Evolutionary conservation across 2,888 invertebrate genomes (phyloP), one percentile per base, ranked within the genome.

Genomic region (Nymphalis polychloros): DNA sequence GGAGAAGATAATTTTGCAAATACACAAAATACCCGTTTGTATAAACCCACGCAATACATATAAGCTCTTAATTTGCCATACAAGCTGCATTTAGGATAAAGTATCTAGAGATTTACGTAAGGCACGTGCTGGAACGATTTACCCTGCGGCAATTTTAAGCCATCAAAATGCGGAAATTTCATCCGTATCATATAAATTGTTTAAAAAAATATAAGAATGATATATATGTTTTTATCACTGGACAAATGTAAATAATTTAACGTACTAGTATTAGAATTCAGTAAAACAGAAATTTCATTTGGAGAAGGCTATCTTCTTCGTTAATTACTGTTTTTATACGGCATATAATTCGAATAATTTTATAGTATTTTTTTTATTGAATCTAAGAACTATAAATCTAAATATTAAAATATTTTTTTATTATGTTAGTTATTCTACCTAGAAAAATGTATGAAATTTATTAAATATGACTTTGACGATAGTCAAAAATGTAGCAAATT

Each of bases 151-250:
- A 67, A 67, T 62, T 67, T 67, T 62, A 62, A 67, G 48, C 61
- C 61, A 67, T 67, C 66, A 67, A 67, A 62, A 67, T 62, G 62
- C 66, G 61, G 55, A 55, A 64, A 46, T 69, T 52, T 67, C 66
- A 59, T 69, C 53, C 57, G 41, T 46, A 60, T 59, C 47, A 17
- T 46, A 60, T 53, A 66, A 53, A 66, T 60, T 53, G 53, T 52
- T 31, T 50, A 47, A 49, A 60, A 31, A 31, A 47, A 59, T 59
- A 59, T 50, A 49, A 49, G 59, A 65, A 50, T 52, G 27, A 8
- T 27, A 53, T 65, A 3, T 41, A 20, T 53, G 50, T 52, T 57
- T 65, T 41, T 46, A 16, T 27, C 41, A 10, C 52, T 23, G n/a
- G 50, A 46, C 1, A 20, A 52, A 60, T 16, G 23, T 60, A 8